Evolutionary conservation across 30 jellyfish, hydroid and myxozoan genomes (phyloP).

Genomic region (Sanderia malayensis): DNA sequence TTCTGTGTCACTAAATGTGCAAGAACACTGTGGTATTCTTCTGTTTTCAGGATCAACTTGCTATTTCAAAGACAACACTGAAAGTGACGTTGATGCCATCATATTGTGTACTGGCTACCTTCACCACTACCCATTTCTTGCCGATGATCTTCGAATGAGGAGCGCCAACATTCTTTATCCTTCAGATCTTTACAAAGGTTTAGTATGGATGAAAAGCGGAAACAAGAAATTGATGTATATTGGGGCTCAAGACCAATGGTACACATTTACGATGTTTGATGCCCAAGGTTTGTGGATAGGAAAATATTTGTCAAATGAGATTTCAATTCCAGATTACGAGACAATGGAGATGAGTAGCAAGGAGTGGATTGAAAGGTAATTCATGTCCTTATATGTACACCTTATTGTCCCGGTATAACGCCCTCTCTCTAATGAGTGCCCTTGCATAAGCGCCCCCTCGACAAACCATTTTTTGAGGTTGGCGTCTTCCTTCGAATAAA

Average conservation of each 20-base stretch:
- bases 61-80: slow-evolving; percentile 54
- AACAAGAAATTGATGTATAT: slow-evolving; percentile 40
- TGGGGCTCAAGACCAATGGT: slow-evolving; percentile 77
- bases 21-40: no score
- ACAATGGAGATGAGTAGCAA: slow-evolving; percentile 8
- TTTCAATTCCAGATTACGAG: slow-evolving; percentile 23
- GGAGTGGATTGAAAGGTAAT: slow-evolving; percentile 42
- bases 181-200: slow-evolving; percentile 58
- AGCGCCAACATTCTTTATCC: slow-evolving; percentile 51
- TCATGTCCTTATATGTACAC: no score
- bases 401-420: no score
- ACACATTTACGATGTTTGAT: slow-evolving; percentile 81
- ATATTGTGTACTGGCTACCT: slow-evolving; percentile 81
- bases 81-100: slow-evolving; percentile 64
- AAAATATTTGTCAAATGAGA: slow-evolving; percentile 12
- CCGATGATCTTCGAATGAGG: slow-evolving; percentile 44
- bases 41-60: slow-evolving; percentile 32
- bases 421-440: no score
- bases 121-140: slow-evolving; percentile 62
- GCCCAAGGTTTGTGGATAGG: slow-evolving; percentile 56
- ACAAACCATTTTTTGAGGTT: no score
- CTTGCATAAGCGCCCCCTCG: no score
- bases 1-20: no score
- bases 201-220: slow-evolving; percentile 51
- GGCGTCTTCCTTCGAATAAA: no score